A percentile compares a stretch with the other conserved stretches of the same genome.
phyloP scores from a whole-genome alignment of 2,113 vertebrate species.

The Heterotis niloticus region DNA sequence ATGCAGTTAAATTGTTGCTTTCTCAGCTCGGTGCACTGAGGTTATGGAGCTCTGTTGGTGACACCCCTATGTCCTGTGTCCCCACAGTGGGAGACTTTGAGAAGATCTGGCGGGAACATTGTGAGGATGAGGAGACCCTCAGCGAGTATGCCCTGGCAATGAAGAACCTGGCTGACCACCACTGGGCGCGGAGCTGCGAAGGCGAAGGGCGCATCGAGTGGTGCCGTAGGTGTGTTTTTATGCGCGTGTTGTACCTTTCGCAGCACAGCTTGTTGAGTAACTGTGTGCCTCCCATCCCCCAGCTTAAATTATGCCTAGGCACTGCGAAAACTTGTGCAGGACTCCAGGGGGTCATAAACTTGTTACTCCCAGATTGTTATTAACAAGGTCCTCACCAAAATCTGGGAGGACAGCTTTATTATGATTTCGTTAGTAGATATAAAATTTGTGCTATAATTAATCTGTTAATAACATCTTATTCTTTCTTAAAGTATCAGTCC shows the following conservation, averaged over 20 bases:
- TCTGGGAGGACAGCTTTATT: background rate
- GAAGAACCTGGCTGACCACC: constrained; percentile 96
- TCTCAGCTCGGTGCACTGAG: background rate
- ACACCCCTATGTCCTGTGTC: background rate
- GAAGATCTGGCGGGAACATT: constrained; percentile 71
- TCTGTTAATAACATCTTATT: background rate
- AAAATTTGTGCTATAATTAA: background rate
- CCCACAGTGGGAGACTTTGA: constrained; percentile 92
- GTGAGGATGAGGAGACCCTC: constrained; percentile 90
- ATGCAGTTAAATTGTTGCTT: background rate
- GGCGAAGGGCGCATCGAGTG: constrained; percentile 96
- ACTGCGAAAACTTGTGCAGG: too few relatives aligned
- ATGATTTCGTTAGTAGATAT: background rate
- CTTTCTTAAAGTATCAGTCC: background rate
- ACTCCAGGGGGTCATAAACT: too few relatives aligned
- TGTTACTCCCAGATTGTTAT: background rate
- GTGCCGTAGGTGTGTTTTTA: constrained; percentile 83
- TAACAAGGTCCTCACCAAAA: background rate
- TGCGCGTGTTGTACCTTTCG: too few relatives aligned
- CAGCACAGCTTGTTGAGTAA: constrained; percentile 13
- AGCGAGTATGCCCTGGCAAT: constrained; percentile 96
- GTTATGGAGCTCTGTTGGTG: background rate
- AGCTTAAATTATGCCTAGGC: background rate
- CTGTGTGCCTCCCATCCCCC: background rate
- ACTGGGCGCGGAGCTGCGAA: constrained; percentile 90